These are phyloP conservation scores for Brenthis daphne DNA, from an alignment of 2,888 invertebrate genomes.

Conservation along the genomic window DNA sequence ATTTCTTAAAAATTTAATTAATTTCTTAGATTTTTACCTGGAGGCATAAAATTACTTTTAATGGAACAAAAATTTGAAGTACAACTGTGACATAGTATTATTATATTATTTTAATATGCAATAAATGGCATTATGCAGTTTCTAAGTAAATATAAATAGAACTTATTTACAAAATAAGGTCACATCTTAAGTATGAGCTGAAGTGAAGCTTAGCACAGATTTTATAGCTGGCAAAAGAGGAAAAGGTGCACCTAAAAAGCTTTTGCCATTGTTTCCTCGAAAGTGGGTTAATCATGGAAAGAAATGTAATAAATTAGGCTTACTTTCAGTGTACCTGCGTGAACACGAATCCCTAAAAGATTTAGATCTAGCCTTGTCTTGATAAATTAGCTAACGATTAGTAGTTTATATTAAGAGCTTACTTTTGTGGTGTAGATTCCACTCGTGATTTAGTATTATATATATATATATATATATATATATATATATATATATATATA, in stretches of 20 bases:
- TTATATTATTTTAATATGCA: too few species aligned
- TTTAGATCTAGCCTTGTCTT: conserved; percentile 34
- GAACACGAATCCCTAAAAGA: conserved; percentile 34
- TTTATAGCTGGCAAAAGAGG: conserved; percentile 11
- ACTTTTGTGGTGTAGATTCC: conserved; percentile 18
- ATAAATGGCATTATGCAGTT: neutral
- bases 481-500: neutral
- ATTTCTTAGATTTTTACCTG: too few species aligned
- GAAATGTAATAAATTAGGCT: conserved; percentile 32
- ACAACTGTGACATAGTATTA: too few species aligned
- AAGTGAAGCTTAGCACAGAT: conserved; percentile 16
- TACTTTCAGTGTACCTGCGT: conserved; percentile 35
- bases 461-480: neutral
- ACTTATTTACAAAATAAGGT: conserved; percentile 13
- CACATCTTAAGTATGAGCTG: neutral
- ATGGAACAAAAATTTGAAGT: too few species aligned
- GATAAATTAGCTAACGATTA: conserved; percentile 32
- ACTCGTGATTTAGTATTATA: conserved; percentile 7
- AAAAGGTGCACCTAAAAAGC: conserved; percentile 16
- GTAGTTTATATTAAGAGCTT: conserved; percentile 23
- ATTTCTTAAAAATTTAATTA: too few species aligned
- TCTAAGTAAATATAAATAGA: neutral
- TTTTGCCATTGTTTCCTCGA: conserved; percentile 21
- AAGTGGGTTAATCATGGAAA: conserved; percentile 31
- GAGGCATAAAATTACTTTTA: too few species aligned